phyloP scores from a whole-genome alignment of 2,888 invertebrate species.

The Microctonus brassicae region DNA sequence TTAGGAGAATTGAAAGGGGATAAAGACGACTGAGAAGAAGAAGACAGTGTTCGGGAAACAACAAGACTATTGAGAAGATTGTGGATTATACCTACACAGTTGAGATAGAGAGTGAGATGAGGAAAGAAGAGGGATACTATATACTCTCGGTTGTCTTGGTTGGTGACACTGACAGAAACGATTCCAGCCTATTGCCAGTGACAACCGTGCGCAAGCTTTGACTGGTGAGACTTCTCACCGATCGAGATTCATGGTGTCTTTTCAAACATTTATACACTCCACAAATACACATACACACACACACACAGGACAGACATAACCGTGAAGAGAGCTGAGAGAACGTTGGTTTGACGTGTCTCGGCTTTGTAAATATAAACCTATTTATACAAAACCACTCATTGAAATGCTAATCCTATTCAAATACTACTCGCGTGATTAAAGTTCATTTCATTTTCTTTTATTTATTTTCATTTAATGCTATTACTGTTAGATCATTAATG shows the following conservation, averaged over 20 bases:
- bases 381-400: constrained; percentile 3
- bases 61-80: background rate
- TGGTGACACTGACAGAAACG: constrained; percentile 15
- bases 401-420: constrained; percentile 14
- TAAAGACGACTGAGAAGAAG: background rate
- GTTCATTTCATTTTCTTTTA: background rate
- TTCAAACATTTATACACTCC: background rate
- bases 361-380: background rate
- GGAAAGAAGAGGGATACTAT: background rate
- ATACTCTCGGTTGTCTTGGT: background rate
- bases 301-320: too few relatives aligned
- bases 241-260: constrained; percentile 19
- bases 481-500: background rate
- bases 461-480: background rate
- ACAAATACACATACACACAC: background rate
- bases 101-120: background rate
- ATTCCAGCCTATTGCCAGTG: constrained; percentile 16
- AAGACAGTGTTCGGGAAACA: background rate
- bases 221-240: constrained; percentile 20
- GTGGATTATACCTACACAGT: background rate
- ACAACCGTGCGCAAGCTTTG: constrained; percentile 14
- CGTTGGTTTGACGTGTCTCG: constrained; percentile 3
- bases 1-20: background rate
- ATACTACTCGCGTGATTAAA: background rate
- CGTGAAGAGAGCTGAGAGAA: background rate